Percentiles rank a stretch among this genome's conserved stretches.
These are phyloP conservation scores for Ferrisia virgata DNA, from an alignment of 2,888 invertebrate species.

Conservation along the genomic window DNA sequence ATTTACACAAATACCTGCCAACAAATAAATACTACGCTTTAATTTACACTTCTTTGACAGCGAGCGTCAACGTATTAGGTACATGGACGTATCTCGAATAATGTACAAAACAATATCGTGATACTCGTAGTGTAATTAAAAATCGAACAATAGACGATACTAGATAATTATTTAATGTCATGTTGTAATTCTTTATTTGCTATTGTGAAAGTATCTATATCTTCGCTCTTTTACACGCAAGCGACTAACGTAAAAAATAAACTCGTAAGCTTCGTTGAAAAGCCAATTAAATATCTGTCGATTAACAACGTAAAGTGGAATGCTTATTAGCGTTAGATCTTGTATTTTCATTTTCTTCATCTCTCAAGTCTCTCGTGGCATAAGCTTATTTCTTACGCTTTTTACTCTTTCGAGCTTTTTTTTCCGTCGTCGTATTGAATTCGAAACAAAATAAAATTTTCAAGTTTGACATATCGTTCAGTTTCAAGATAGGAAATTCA, in stretches of 20 bases:
- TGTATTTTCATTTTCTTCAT: neutral
- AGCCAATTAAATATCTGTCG: neutral
- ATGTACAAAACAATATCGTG: neutral
- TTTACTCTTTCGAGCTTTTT: neutral
- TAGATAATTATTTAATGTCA: neutral
- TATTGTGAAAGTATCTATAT: neutral
- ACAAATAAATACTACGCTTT: neutral
- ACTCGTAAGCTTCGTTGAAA: neutral
- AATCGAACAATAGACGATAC: neutral
- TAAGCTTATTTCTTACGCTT: neutral
- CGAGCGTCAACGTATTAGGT: neutral
- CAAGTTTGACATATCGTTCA: neutral
- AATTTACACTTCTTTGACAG: neutral
- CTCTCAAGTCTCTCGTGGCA: neutral
- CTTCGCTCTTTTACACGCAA: neutral
- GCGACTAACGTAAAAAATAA: neutral
- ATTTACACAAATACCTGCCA: neutral
- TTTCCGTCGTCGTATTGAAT: neutral
- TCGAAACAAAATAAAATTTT: neutral
- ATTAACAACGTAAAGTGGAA: neutral
- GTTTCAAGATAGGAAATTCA: neutral
- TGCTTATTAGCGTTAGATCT: neutral
- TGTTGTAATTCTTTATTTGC: neutral
- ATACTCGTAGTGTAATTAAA: neutral
- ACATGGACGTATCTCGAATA: no score